Evolutionary conservation across 2,113 vertebrate genomes (phyloP), one percentile per base, ranked within the genome.

Genomic region (Coptodon bakossiorum): DNA sequence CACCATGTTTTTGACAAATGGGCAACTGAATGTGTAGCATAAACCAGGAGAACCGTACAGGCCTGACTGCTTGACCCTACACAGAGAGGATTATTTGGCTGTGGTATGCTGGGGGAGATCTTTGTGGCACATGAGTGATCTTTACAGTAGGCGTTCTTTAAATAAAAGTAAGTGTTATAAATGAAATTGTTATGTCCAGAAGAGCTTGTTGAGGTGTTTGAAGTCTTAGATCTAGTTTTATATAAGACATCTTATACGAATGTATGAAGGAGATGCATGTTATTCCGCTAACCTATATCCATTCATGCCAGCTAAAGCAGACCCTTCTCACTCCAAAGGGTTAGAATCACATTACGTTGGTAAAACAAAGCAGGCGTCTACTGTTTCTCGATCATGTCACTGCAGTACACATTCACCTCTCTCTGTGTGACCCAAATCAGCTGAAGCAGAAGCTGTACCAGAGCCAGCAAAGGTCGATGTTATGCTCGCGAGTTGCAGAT

Each of bases 401-500:
- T 11, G 6, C 82, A 48, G n/a, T 3, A 7, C 2, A 34, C 57
- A 10, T 17, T 31, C 61, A 13, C 9, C 63, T 43, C 38, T 38
- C 57, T n/a, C 3, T 7, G 22, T 59, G 6, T 45, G 17, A 16
- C 68, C 48, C 24, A 81, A 24, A 7, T n/a, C 82, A 96, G 96
- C 83, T 97, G 87, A 97, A 96, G 85, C 96, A 94, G 52, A 96
- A 92, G 93, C 82, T 94, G 4, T 89, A 90, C 3, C 86, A 91
- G 43, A 95, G 94, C 91, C 96, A 96, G 95, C 95, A 96, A 94
- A 96, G 95, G 91, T 95, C 84, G 17, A 56, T 86, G 2, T 22
- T 95, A 82, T 95, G 94, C 82, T 95, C 94, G 4, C 86, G 48
- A 2, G 94, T 91, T 3, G 95, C 89, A 1, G 94, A 92, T 1